Base-by-base conservation (phyloP, 2,113 vertebrate species). In the Mastomys natalensis region DNA sequence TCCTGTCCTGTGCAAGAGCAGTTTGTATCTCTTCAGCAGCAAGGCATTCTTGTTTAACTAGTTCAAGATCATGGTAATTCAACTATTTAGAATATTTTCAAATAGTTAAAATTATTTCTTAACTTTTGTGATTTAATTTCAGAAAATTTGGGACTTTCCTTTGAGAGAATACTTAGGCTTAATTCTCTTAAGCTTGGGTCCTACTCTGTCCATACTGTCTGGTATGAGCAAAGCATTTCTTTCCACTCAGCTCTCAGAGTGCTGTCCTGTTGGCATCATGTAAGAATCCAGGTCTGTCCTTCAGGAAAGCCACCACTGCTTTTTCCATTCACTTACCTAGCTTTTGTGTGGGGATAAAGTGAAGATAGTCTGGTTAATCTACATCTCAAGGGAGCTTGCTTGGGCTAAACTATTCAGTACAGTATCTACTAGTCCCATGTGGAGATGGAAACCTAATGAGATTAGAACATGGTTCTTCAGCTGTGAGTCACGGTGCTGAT, bases 71-170 rank as follows among this genome's bases (percentile, higher is more conserved):
- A 73, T 40, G 48, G 29, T 62, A 81, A 60, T 81, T 93, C 74
- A 93, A 34, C 40, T 62, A 43, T 37, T 90, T 31, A n/a, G 34
- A 13, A 78, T 78, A 78, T 78, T 78, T 34, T 78, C 45, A 77
- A 51, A 48, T 77, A 77, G 19, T 51, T 53, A 78, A 53, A 78
- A 77, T 77, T 37, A 37, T 55, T 53, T 80, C 17, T 80, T 80
- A 87, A 53, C 37, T 53, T 77, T 81, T 87, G 64, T 86, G n/a
- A 72, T 88, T 84, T 91, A 37, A 91, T 29, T 64, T 87, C 16
- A 88, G 77, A 97, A 90, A 62, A 66, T 91, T 85, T 58, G 91
- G 74, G 26, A 74, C 58, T 81, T 89, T 87, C 22, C 58, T 48
- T 80, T 81, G 94, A 74, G 62, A 81, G 26, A 74, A 60, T 80